phyloP scores from a whole-genome alignment of 2,113 vertebrate species.

The Zosterops hypoxanthus region DNA sequence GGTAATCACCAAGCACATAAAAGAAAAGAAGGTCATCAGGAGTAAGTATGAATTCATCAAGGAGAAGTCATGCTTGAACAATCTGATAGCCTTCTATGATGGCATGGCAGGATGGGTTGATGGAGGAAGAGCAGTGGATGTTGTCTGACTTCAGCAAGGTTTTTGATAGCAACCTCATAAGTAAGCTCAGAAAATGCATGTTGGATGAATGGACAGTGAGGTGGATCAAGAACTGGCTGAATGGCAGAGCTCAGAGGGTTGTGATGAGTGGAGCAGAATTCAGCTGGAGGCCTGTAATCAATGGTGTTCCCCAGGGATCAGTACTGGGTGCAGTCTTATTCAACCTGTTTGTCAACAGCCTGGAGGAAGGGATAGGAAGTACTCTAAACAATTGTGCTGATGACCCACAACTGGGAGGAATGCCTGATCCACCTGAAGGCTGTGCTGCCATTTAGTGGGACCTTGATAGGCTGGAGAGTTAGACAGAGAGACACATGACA shows the following conservation, averaged over 20 bases:
- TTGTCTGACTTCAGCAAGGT: not conserved
- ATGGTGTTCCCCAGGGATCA: accelerated
- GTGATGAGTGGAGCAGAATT: not conserved
- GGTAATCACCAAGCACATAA: not conserved
- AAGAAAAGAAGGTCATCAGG: not conserved
- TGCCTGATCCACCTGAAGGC: not conserved
- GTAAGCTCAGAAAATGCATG: not conserved
- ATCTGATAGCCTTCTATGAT: not conserved
- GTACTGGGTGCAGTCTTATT: not conserved
- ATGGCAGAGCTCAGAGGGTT: not conserved
- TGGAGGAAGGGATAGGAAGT: not conserved
- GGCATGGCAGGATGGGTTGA: not conserved
- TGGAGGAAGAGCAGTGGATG: not conserved
- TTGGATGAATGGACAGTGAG: not conserved
- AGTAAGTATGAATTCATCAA: not conserved
- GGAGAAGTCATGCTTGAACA: not conserved
- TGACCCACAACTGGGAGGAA: accelerated
- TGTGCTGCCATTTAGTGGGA: not conserved
- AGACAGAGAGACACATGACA: too few relatives aligned
- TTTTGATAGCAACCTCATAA: not conserved
- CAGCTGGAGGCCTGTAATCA: not conserved
- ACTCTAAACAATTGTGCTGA: not conserved
- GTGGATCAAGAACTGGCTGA: not conserved
- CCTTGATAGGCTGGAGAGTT: not conserved
- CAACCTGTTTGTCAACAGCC: accelerated